Base-by-base conservation (phyloP, 2,113 vertebrate species). In the Acrocephalus arundinaceus region DNA sequence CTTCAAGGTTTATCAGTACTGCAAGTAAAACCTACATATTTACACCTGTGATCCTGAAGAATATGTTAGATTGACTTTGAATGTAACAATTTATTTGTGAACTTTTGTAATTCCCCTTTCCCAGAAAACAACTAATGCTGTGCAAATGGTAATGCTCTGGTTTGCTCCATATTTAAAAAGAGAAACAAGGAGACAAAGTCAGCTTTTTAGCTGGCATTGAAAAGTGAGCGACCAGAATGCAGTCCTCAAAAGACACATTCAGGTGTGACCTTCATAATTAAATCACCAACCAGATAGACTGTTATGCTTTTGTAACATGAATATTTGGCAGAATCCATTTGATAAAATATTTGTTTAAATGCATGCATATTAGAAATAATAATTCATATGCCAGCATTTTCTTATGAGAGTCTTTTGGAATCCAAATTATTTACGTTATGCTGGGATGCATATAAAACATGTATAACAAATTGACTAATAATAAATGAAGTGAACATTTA, bases 401-500 rank as follows among this genome's bases (percentile, higher is more conserved):
- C 73, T 71, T 82, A 22, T 37, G 11, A 61, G 33, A 65, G 8
- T 68, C 66, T 79, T 93, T 95, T 89, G 80, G 85, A 96, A 89
- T 85, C 81, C 94, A 94, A 97, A 87, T 96, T 96, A 97, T 97
- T 97, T 98, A 97, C 80, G 74, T 93, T 97, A 88, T 86, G 83
- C 94, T 81, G 84, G 94, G 87, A 95, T 92, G 78, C 96, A 87
- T 96, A 88, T 87, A 96, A 63, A 86, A 87, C 73, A 94, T 97
- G 92, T 96, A 90, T 94, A 96, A 93, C 84, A 95, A 55, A 68
- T 46, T 97, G 93, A 96, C 95, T 95, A 94, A 97, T 94, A 94
- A 86, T 94, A 97, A 98, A 98, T 95, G 76, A 93, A 92, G 72
- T 55, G 86, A 97, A 90, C 90, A 90, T 96, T 92, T 97, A 96